Evolutionary conservation across 2,797 vertebrate species (phyloP), one percentile per base, ranked within the genome.

Genomic region (Hydrophis major): DNA sequence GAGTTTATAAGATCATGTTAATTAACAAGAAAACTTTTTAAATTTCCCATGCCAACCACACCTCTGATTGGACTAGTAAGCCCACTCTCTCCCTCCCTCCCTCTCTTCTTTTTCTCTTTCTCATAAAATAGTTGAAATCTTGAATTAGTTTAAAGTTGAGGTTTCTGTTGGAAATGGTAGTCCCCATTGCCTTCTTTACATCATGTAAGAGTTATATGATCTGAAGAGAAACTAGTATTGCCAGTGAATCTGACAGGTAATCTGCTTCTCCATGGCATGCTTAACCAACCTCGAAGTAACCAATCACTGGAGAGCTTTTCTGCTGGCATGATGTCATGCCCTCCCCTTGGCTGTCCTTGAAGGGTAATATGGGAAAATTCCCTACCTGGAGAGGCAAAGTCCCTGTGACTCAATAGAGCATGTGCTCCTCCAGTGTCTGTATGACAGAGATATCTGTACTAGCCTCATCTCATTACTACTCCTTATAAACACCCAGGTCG

Each of bases 1-100:
- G 97, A 90, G 97, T 95, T 93, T 16, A 7, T 53, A 16, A 0
- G 74, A 94, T n/a, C 10, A 25, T 74, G 88, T 94, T 89, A 93
- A 6, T 90, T 94, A 57, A 59, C 66, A 83, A 88, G 16, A 88
- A 92, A 93, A 61, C 66, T 3, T 25, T 91, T 10, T 20, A 20
- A 16, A n/a, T 78, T 91, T 93, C 53, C 27, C 89, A 0, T 86
- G 87, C 3, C 20, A 74, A n/a, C 90, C 93, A 74, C 42, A 92
- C 8, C 60, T 92, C 11, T 91, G n/a, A 92, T 92, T 93, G 90
- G 61, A 88, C n/a, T 86, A 0, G 10, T 78, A n/a, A 3, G 83
- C 53, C 2, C 92, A 32, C 61, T 4, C 61, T n/a, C 61, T 61
- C 63, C 4, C 12, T 32, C 63, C 13, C 63, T 66, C 28, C 28